Conservation (phyloP, 2,888 invertebrate species). For the Agrypnus murinus region DNA sequence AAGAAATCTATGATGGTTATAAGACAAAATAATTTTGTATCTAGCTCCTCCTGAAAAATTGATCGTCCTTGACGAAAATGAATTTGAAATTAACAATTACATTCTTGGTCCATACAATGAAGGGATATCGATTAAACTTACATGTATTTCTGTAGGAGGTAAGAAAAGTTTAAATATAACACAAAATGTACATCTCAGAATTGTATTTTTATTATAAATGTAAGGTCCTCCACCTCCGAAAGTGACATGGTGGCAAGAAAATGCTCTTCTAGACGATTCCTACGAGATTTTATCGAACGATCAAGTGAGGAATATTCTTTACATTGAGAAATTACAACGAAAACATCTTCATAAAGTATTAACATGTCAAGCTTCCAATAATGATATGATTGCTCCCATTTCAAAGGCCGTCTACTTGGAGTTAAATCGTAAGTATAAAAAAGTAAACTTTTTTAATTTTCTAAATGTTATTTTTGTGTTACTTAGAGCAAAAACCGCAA, state of each 20-base stretch:
- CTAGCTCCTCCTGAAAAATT: constrained; percentile 35
- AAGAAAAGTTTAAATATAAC: constrained; percentile 7
- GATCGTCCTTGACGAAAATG: constrained; percentile 28
- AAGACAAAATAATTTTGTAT: no score
- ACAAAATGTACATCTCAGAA: not conserved
- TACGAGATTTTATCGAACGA: constrained; percentile 79
- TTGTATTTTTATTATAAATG: not conserved
- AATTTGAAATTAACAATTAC: constrained; percentile 18
- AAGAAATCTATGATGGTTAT: no score
- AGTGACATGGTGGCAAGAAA: constrained; percentile 85
- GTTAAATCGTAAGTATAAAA: constrained; percentile 79
- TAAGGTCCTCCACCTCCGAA: constrained; percentile 82
- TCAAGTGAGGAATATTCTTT: constrained; percentile 80
- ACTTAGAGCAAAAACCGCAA: constrained; percentile 31
- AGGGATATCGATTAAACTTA: constrained; percentile 30
- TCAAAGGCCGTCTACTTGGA: constrained; percentile 79
- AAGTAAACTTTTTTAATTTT: constrained; percentile 25
- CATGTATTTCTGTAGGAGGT: constrained; percentile 37
- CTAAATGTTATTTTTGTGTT: constrained; percentile 37
- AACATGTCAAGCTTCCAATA: constrained; percentile 84
- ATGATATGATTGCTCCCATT: constrained; percentile 80
- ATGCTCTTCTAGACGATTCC: constrained; percentile 80
- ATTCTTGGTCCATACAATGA: constrained; percentile 36
- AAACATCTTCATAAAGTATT: constrained; percentile 78
- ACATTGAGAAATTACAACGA: constrained; percentile 78